Percentiles rank a stretch among this genome's conserved stretches.
Conservation (phyloP, 2,113 vertebrate species). For the Halcyon senegalensis region DNA sequence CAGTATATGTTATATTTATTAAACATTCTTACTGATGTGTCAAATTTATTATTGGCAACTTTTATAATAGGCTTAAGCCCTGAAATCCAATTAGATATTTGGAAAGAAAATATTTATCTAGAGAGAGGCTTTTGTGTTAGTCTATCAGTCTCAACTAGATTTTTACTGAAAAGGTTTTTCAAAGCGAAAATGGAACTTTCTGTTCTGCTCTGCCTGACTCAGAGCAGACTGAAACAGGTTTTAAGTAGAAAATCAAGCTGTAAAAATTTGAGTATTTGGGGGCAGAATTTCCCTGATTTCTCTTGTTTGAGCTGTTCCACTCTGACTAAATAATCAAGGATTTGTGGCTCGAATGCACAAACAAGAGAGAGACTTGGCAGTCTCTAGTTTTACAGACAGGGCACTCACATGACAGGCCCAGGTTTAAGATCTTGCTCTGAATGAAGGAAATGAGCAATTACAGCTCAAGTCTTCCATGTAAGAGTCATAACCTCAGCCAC, state of each 20-base stretch:
- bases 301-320: not conserved
- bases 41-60: not conserved
- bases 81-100: not conserved
- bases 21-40: not conserved
- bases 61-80: not conserved
- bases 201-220: not conserved
- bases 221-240: not conserved
- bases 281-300: not conserved
- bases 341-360: not conserved
- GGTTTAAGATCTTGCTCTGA: slow-evolving; percentile 38
- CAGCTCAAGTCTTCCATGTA: not conserved
- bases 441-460: slow-evolving; percentile 25
- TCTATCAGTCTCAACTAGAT: not conserved
- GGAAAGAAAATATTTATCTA: not conserved
- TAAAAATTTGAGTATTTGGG: not conserved
- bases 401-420: not conserved
- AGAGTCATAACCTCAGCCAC: slow-evolving; percentile 16
- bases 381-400: not conserved
- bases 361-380: not conserved
- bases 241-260: not conserved
- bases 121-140: not conserved
- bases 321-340: not conserved
- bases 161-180: not conserved
- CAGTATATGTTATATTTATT: not conserved
- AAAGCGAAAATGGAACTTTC: not conserved